Base-by-base conservation (phyloP, 2,888 invertebrate species). In the Epistrophella euchroma region DNA sequence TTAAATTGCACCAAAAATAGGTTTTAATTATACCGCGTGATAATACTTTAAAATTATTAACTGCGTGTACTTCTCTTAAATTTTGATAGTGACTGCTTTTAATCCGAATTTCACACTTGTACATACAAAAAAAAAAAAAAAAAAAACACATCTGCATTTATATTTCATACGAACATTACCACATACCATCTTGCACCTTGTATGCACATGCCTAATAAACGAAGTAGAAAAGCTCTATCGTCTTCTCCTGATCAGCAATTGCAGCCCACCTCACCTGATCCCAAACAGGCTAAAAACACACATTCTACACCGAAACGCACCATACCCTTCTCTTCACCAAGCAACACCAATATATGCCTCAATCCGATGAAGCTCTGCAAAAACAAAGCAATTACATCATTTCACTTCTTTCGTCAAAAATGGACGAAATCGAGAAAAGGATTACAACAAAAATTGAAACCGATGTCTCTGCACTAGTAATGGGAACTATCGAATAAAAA, bases 261-360 rank as follows among this genome's bases (percentile, higher is more conserved):
- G 52, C 52, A 52, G 52, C 52, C 11, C 22, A 22, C 52, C 4
- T 52, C 52, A 6, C 22, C 52, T 25, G 25, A 52, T 25, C 52
- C 52, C 25, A 52, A 52, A 52, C 52, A 52, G 52, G 52, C 52
- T 25, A 52, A 52, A 52, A 52, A 22, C 52, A 1, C 5, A 13
- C 52, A 52, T 25, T 19, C 25, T 4, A 52, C 11, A 25, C 11
- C 22, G 15, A 25, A 52, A 52, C 22, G 10, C 52, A 19, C 45
- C 7, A 17, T 4, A 35, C 17, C 19, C 19, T 19, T 47, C 47
- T 47, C 47, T 47, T 47, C 52, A 28, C 28, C 6, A 28, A 52
- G 28, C 25, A 52, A 19, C 52, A 15, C 19, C 7, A 7, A 5
- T 28, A 50, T 50, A n/a, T n/a, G 52, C 6, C 52, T 28, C 52